phyloP scores from a whole-genome alignment of 2,113 vertebrate species.

The Microcebus lehilahytsara region DNA sequence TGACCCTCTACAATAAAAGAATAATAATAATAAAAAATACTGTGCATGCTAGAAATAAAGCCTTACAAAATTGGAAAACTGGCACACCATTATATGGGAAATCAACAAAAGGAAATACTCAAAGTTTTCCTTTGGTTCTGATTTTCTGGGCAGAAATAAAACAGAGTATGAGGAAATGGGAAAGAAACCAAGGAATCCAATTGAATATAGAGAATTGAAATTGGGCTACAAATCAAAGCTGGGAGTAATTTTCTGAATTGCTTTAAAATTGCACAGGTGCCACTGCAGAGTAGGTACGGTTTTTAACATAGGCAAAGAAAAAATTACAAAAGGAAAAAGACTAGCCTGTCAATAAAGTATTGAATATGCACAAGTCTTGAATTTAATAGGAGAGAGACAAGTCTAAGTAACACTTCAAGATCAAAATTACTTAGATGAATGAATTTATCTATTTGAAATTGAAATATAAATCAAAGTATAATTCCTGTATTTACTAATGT shows the following conservation, averaged over 20 bases:
- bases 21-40: background rate
- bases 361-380: background rate
- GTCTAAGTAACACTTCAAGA: background rate
- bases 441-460: background rate
- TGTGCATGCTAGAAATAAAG: background rate
- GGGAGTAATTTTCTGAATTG: background rate
- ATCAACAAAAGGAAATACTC: background rate
- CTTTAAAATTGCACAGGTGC: background rate
- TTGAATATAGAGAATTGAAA: background rate
- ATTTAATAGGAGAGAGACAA: background rate
- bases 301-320: background rate
- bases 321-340: background rate
- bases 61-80: background rate
- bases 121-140: background rate
- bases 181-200: background rate
- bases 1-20: background rate
- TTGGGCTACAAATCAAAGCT: background rate
- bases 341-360: background rate
- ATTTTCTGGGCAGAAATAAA: background rate
- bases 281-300: background rate
- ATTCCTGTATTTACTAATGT: background rate
- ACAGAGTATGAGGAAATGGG: background rate
- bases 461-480: background rate
- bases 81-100: background rate
- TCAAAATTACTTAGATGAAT: background rate